A percentile compares a stretch with the other conserved stretches of the same genome.
phyloP scores from a whole-genome alignment of 2,797 vertebrate species.

The Capromys pilorides region DNA sequence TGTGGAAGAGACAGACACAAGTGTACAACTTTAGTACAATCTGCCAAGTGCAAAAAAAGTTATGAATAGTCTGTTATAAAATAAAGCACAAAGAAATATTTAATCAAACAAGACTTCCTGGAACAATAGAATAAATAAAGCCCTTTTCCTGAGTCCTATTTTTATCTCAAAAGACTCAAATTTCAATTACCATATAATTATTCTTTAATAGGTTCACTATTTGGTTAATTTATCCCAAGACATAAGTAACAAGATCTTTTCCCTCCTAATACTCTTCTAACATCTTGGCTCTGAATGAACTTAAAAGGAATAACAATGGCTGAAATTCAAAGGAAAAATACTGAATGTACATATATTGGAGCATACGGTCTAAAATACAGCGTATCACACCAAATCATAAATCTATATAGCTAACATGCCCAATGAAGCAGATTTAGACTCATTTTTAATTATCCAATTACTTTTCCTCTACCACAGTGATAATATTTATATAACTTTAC shows the following conservation, averaged over 20 bases:
- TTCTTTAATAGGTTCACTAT: conserved; percentile 11
- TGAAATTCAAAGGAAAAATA: conserved; percentile 35
- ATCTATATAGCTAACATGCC: background rate
- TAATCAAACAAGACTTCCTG: conserved; percentile 1
- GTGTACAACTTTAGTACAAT: background rate
- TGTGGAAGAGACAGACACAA: background rate
- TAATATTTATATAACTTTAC: background rate
- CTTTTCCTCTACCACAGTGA: background rate
- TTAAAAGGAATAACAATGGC: background rate
- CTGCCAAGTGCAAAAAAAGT: background rate
- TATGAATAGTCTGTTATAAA: background rate
- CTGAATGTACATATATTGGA: background rate
- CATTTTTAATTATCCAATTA: conserved; percentile 7
- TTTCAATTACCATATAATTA: background rate
- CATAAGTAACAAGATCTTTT: conserved; percentile 37
- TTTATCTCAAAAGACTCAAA: conserved; percentile 8
- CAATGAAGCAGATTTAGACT: conserved; percentile 41
- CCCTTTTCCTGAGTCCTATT: background rate
- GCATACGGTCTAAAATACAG: conserved; percentile 32
- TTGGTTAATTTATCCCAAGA: conserved; percentile 40
- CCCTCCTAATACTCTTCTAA: background rate
- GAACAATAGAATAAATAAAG: conserved; percentile 34
- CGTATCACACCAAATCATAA: background rate
- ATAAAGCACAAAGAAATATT: background rate
- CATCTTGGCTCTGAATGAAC: conserved; percentile 12